Conservation (phyloP, 2,888 invertebrate genomes). For the Dione vanillae region DNA sequence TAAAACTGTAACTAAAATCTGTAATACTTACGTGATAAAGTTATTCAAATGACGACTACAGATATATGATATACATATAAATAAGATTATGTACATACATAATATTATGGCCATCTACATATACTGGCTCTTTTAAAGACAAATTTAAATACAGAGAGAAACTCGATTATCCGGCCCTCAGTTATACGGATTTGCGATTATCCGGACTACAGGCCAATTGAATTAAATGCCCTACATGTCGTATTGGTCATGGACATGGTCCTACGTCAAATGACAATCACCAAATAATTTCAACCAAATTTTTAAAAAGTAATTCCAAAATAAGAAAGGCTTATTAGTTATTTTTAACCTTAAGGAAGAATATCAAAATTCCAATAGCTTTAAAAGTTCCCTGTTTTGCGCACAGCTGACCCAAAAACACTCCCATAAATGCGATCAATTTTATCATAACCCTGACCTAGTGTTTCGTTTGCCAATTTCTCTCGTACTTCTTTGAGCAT, state of each 20-base stretch:
- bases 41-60: background rate
- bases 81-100: too few species aligned
- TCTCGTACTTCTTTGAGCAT: conserved; percentile 8
- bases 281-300: too few species aligned
- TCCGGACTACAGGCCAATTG: too few species aligned
- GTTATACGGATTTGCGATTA: too few species aligned
- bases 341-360: background rate
- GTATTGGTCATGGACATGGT: too few species aligned
- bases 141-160: too few species aligned
- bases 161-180: too few species aligned
- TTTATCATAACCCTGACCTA: conserved; percentile 9
- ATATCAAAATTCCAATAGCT: conserved; percentile 9
- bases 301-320: background rate
- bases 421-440: conserved; percentile 4
- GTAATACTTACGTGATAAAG: background rate
- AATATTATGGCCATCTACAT: too few species aligned
- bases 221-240: too few species aligned
- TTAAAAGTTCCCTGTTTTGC: background rate
- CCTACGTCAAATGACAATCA: too few species aligned
- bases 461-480: conserved; percentile 22
- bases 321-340: background rate
- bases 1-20: background rate
- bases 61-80: too few species aligned
- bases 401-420: conserved; percentile 1
- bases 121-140: background rate